Conservation (phyloP, 2,113 vertebrate species). For the Motacilla alba region DNA sequence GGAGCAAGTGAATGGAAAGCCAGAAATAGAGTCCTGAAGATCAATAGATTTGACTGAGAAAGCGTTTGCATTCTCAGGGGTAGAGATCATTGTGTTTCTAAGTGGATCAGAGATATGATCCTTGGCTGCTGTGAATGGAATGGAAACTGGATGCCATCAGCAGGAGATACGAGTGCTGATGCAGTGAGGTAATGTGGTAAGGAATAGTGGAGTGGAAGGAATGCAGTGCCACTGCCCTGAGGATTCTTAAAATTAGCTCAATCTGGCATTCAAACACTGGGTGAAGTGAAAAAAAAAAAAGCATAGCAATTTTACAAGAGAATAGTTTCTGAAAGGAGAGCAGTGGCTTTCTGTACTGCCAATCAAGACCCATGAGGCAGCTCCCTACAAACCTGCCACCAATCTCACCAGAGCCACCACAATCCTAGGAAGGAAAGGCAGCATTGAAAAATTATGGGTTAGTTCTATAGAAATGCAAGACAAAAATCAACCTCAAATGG, state of each 20-base stretch:
- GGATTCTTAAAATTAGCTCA: conserved; percentile 76
- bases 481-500: not conserved
- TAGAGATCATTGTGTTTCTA: conserved; percentile 86
- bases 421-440: not conserved
- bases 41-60: conserved; percentile 88
- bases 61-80: conserved; percentile 86
- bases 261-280: not conserved
- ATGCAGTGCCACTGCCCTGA: conserved; percentile 64
- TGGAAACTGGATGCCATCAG: conserved; percentile 82
- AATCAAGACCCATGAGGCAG: not conserved
- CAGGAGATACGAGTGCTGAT: conserved; percentile 72
- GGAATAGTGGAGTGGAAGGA: conserved; percentile 73
- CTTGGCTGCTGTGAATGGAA: conserved; percentile 80
- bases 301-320: not conserved
- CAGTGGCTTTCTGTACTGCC: not conserved
- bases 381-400: not conserved
- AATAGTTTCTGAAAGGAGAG: not conserved
- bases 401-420: not conserved
- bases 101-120: conserved; percentile 90
- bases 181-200: conserved; percentile 79
- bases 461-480: not conserved
- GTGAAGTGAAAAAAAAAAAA: not conserved
- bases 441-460: not conserved
- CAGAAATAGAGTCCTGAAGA: conserved; percentile 88
- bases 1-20: conserved; percentile 77